Evolutionary conservation across 2,888 invertebrate species (phyloP), one percentile per base, ranked within the genome.

Genomic region (Thumatha senex): DNA sequence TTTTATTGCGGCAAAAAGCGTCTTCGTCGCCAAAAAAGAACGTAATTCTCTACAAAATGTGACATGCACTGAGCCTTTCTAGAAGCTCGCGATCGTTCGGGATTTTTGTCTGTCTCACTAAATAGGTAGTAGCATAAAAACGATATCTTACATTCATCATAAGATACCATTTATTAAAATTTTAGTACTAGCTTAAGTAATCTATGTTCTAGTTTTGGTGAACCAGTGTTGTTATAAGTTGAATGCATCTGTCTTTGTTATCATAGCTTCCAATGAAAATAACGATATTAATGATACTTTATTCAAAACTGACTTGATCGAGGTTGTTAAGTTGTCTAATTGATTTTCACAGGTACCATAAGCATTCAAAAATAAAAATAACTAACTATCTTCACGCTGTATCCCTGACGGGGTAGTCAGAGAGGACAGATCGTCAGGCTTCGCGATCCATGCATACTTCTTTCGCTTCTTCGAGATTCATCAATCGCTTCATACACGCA

Each of bases 101-200:
- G 65, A 65, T 66, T 72, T 74, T 72, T 69, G 63, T 67, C 61
- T 59, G 63, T 46, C 51, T 66, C 42, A 36, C 58, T 67, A 72
- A 75, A 74, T 74, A 72, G 72, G 70, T 74, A 80, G 82, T 80
- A 73, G 73, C 80, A 82, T 82, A 72, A 67, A 79, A 78, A 82
- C 72, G 56, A 70, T 70, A 67, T 69, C 63, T 69, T 69, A 67
- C 70, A 67, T 70, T 68, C 60, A 65, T 69, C 67, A 63, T 67
- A 62, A 69, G 71, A 47, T 59, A 58, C 47, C 53, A 52, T 67
- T 58, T 62, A 62, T 67, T 68, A 62, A 59, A 51, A 57, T 55
- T 63, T 39, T 64, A 67, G 67, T 60, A 60, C 48, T 50, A 60
- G n/a, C n/a, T n/a, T 40, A 60, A 63, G 53, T 55, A 63, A 57